Evolutionary conservation across 2,888 invertebrate species (phyloP).

Genomic region (Horisme vitalbata): DNA sequence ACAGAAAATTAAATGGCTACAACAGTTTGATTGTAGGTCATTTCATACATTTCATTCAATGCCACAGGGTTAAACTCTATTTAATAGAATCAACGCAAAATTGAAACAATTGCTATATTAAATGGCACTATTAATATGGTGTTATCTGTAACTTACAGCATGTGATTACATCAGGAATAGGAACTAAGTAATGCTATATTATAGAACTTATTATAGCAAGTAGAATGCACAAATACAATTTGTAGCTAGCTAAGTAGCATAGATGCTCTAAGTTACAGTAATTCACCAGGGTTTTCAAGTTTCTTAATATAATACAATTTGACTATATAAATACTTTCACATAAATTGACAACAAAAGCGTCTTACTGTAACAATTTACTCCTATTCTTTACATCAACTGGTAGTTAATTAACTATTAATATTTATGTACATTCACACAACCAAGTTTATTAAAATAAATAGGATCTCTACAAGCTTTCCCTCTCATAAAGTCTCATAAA

Average conservation of each 20-base stretch:
- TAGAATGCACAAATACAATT: not conserved
- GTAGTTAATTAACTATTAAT: constrained; percentile 49
- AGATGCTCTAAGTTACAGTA: constrained; percentile 35
- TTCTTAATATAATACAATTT: constrained; percentile 50
- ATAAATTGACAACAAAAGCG: constrained; percentile 65
- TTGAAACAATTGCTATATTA: constrained; percentile 58
- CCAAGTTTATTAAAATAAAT: constrained; percentile 59
- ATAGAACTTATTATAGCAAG: constrained; percentile 1
- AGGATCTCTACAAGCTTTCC: constrained; percentile 50
- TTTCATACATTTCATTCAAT: constrained; percentile 49
- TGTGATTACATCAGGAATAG: constrained; percentile 7
- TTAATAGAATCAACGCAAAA: constrained; percentile 73
- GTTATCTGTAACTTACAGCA: constrained; percentile 29
- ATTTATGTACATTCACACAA: constrained; percentile 77
- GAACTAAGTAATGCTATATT: constrained; percentile 17
- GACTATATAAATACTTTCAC: constrained; percentile 47
- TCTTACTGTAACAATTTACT: constrained; percentile 35
- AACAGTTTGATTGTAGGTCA: constrained; percentile 58
- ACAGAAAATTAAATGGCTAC: constrained; percentile 62
- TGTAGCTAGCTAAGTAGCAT: not conserved
- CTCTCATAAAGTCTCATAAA: constrained; percentile 30
- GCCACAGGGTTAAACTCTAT: constrained; percentile 70
- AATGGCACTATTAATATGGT: constrained; percentile 49
- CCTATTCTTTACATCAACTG: constrained; percentile 46
- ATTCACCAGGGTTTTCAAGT: constrained; percentile 16